Conservation (phyloP, 2,797 vertebrate species). For the Trachops cirrhosus region DNA sequence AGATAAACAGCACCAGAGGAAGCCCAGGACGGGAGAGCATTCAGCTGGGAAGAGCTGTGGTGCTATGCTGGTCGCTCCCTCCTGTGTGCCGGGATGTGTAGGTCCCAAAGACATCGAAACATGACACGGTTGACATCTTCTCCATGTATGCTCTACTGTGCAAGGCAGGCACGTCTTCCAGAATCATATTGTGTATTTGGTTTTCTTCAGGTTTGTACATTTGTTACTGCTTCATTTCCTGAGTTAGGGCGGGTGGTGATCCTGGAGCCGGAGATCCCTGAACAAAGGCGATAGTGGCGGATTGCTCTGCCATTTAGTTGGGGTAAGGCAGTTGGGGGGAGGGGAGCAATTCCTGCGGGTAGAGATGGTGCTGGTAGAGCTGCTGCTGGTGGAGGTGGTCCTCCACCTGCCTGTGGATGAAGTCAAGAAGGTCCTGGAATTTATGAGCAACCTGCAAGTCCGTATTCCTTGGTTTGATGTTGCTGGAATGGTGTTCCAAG, state of each 20-base stretch:
- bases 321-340: neutral
- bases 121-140: neutral
- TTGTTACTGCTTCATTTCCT: neutral
- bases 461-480: neutral
- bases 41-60: neutral
- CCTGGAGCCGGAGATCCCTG: neutral
- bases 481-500: neutral
- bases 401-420: neutral
- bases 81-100: neutral
- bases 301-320: neutral
- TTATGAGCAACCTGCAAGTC: neutral
- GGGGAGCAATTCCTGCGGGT: neutral
- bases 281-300: neutral
- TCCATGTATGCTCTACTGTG: neutral
- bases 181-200: neutral
- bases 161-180: neutral
- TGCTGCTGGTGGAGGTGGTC: neutral
- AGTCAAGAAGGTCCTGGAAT: neutral
- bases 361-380: neutral
- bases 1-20: neutral
- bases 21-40: neutral
- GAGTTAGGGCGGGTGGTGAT: neutral
- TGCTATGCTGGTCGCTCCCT: neutral
- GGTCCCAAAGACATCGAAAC: neutral
- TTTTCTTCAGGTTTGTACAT: neutral